Base-by-base conservation (phyloP, 2,797 vertebrate genomes). In the Gymnodraco acuticeps region DNA sequence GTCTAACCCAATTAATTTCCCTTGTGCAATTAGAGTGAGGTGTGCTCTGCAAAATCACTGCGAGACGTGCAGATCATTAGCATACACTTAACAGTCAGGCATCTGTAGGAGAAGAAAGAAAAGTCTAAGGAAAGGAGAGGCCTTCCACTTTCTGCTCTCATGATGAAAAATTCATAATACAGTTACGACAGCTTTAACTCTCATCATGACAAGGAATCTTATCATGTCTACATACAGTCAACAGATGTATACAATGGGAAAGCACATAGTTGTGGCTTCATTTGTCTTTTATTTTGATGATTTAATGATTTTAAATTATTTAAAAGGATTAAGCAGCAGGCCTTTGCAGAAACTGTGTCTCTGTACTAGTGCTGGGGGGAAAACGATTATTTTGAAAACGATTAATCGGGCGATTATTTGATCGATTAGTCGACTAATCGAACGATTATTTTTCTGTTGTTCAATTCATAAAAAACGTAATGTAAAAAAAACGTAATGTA, bases 1-100 rank as follows among this genome's bases (percentile, higher is more conserved):
- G 5, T 78, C 55, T 70, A 71, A 76, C 53, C 63, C 46, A 80
- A 82, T 84, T 81, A 63, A 83, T 77, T 81, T 73, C 73, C 80
- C 73, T 20, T 41, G 77, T 61, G 82, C 61, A 78, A 68, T 73
- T 75, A 62, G 45, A 50, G n/a, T 52, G 43, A 80, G 71, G 43
- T 75, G 19, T 70, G 60, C 67, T 68, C 63, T 48, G 48, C 62
- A 85, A 79, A 73, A 82, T 67, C 55, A 73, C 59, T n/a, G 33
- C 38, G 43, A 53, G 55, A 75, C 61, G 60, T 1, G 3, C 38
- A 41, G 17, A 17, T 64, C 70, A 70, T 70, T 74, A 70, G 61
- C 64, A 82, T 70, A 56, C 50, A 72, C 47, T 53, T 67, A 47
- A 52, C 46, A 64, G 60, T 59, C 33, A 73, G 20, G 11, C 11